A percentile compares a stretch with the other conserved stretches of the same genome.
Evolutionary conservation across 2,888 invertebrate genomes (phyloP).

Genomic region (Miltochrista miniata): DNA sequence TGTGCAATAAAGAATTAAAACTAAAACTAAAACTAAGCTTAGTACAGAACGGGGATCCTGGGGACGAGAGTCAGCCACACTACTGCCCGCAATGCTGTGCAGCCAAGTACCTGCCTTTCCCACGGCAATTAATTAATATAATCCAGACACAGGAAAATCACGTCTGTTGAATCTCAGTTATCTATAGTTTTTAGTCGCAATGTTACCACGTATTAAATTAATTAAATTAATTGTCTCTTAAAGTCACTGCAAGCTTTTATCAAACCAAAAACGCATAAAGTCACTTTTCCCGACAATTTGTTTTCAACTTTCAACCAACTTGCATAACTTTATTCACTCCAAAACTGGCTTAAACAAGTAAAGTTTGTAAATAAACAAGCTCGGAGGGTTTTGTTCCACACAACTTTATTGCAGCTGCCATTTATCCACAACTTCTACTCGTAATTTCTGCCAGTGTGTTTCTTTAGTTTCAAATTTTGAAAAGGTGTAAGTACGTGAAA

Average conservation of each 20-base stretch:
- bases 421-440: constrained; percentile 35
- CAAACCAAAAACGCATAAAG: constrained; percentile 33
- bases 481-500: background rate
- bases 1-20: no score
- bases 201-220: no score
- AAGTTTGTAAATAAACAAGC: constrained; percentile 36
- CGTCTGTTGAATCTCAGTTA: no score
- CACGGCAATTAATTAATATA: no score
- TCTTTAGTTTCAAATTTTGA: constrained; percentile 36
- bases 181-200: no score
- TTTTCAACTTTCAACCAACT: constrained; percentile 33
- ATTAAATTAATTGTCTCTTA: background rate
- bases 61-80: no score
- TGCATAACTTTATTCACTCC: constrained; percentile 41
- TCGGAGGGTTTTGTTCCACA: constrained; percentile 35
- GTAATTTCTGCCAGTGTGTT: constrained; percentile 38
- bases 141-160: no score
- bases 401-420: constrained; percentile 37
- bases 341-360: constrained; percentile 37
- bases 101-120: no score
- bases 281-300: constrained; percentile 24
- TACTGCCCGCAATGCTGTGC: no score
- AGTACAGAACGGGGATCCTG: no score
- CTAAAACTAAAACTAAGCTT: no score
- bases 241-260: constrained; percentile 18